These are phyloP conservation scores for Trachelus troglodyta DNA, from an alignment of 2,888 invertebrate genomes.

Conservation along the genomic window DNA sequence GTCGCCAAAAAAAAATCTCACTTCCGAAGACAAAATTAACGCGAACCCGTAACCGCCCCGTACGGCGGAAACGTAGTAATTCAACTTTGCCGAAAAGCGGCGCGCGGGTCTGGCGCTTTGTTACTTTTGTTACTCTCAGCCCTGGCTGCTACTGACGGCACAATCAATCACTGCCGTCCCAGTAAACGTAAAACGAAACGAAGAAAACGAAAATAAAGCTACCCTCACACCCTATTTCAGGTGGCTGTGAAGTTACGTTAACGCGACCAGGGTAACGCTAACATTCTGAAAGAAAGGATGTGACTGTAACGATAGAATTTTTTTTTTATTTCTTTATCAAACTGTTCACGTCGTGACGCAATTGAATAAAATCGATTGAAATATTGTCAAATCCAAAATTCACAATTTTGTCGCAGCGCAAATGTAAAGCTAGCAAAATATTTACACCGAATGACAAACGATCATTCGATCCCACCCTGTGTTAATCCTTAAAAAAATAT, in stretches of 20 bases:
- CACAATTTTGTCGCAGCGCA: neutral
- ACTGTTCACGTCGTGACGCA: fast-evolving
- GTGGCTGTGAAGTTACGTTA: neutral
- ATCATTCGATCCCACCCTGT: neutral
- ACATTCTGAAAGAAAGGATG: neutral
- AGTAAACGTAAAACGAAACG: conserved; percentile 50
- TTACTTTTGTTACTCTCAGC: conserved; percentile 58
- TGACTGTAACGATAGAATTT: neutral
- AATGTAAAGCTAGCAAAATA: conserved; percentile 8
- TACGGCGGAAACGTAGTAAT: conserved; percentile 37
- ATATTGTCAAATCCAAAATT: neutral
- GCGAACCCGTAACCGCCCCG: conserved; percentile 11
- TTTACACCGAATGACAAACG: conserved; percentile 2
- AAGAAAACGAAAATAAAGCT: conserved; percentile 35
- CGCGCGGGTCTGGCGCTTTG: conserved; percentile 41
- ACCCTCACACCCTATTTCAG: conserved; percentile 23
- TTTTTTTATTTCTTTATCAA: neutral
- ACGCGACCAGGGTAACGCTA: neutral
- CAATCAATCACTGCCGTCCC: conserved; percentile 61
- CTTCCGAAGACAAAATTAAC: conserved; percentile 21
- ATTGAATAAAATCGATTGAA: neutral
- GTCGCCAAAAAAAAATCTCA: conserved; percentile 16
- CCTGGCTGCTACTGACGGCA: conserved; percentile 60
- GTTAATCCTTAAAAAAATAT: neutral
- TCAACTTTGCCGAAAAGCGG: conserved; percentile 48